Evolutionary conservation across 2,888 invertebrate species (phyloP), one percentile per base, ranked within the genome.

Genomic region (Ptychoptera contaminata): DNA sequence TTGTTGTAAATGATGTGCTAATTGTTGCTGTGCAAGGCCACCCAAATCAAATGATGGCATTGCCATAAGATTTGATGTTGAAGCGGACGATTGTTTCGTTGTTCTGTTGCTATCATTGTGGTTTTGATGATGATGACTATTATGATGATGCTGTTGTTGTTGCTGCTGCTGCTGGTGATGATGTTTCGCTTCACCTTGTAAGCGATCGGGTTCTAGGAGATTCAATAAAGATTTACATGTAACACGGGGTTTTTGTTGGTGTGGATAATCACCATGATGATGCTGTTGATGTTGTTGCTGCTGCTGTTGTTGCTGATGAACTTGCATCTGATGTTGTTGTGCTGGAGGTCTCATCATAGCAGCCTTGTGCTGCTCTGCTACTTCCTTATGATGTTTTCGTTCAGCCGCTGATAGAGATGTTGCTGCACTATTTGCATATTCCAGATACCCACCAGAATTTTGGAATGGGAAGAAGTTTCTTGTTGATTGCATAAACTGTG

Each of bases 181-280:
- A 6, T 32, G 8, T 46, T 42, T 31, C 44, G 54, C 44, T 56
- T 54, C 11, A 23, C 23, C 23, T 23, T 56, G 45, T 29, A 53
- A 39, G 35, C 52, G 56, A 49, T 63, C 64, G n/a, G 74, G 72
- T 54, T 74, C 72, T 56, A 76, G 56, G 48, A 76, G 61, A 58
- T 77, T 77, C 51, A 74, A 72, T 50, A 77, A 65, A 16, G 76
- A 73, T 58, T 74, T 77, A 48, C 74, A 74, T 57, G 73, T 74
- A 47, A 75, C 72, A 52, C 76, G 65, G 36, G 76, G 76, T 48
- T 75, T 71, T 50, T 71, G 69, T 60, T 60, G 68, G 53, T 50
- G 60, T 63, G 4, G 35, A 30, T 31, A 63, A 62, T 44, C 67
- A 54, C 15, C 66, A 57, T 44, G 63, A 61, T 1, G 65, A 58